phyloP scores from a whole-genome alignment of 2,797 vertebrate species.

The Anguilla megastoma region DNA sequence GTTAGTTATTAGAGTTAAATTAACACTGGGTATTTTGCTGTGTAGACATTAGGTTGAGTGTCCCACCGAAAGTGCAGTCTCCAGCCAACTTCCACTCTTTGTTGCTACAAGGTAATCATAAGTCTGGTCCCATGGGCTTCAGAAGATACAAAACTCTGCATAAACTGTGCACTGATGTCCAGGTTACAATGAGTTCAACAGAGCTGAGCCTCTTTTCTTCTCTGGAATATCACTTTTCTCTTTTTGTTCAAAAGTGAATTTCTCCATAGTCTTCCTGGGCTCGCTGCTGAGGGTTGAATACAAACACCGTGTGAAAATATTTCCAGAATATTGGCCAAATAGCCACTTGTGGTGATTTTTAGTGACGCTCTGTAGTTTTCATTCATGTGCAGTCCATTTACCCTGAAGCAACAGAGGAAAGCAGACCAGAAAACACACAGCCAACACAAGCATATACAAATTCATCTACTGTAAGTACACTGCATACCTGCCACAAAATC shows the following conservation, averaged over 20 bases:
- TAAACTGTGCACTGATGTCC: not conserved
- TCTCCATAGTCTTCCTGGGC: not conserved
- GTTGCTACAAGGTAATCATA: not conserved
- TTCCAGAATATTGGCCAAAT: not conserved
- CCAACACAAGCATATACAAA: not conserved
- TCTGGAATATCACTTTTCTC: not conserved
- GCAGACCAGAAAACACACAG: not conserved
- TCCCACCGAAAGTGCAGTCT: not conserved
- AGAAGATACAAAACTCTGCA: not conserved
- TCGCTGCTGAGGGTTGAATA: not conserved
- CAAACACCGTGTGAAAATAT: not conserved
- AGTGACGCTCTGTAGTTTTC: not conserved
- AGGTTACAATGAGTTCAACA: not conserved
- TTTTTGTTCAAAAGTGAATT: not conserved
- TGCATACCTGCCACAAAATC: not conserved
- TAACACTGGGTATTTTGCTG: not conserved
- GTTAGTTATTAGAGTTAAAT: not conserved
- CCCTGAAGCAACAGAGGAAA: not conserved
- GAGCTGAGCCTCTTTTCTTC: not conserved
- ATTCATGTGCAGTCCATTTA: not conserved
- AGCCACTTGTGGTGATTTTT: not conserved
- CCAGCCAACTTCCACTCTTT: not conserved
- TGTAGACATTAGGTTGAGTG: not conserved
- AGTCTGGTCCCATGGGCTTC: not conserved
- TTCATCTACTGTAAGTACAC: not conserved